Conservation (phyloP, 2,113 vertebrate genomes). For the Piliocolobus tephrosceles region DNA sequence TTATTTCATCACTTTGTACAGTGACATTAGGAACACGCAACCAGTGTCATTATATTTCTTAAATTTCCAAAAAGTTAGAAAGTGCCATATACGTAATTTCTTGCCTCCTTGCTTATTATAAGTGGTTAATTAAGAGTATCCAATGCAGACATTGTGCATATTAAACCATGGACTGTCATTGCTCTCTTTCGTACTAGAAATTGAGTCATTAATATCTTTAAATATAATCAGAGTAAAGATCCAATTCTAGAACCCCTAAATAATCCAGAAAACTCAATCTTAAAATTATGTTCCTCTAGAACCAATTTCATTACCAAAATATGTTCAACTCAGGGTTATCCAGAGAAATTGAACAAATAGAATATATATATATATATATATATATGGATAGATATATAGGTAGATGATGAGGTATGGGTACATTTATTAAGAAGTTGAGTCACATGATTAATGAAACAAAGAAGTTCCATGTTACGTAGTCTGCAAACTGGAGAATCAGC, state of each 20-base stretch:
- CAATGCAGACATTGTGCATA: neutral
- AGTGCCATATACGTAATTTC: neutral
- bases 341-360: neutral
- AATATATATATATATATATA: neutral
- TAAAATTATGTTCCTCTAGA: neutral
- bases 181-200: neutral
- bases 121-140: neutral
- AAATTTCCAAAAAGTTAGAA: neutral
- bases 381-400: neutral
- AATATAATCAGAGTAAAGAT: neutral
- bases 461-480: neutral
- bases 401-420: neutral
- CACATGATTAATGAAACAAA: neutral
- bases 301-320: neutral
- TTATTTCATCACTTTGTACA: neutral
- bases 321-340: neutral
- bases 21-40: neutral
- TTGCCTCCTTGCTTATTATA: neutral
- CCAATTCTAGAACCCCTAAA: neutral
- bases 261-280: neutral
- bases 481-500: neutral
- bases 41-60: neutral
- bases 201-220: neutral
- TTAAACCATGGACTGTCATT: neutral
- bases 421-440: neutral